A percentile compares a stretch with the other conserved stretches of the same genome.
Evolutionary conservation across 2,888 invertebrate species (phyloP).

Genomic region (Nysson spinosus): DNA sequence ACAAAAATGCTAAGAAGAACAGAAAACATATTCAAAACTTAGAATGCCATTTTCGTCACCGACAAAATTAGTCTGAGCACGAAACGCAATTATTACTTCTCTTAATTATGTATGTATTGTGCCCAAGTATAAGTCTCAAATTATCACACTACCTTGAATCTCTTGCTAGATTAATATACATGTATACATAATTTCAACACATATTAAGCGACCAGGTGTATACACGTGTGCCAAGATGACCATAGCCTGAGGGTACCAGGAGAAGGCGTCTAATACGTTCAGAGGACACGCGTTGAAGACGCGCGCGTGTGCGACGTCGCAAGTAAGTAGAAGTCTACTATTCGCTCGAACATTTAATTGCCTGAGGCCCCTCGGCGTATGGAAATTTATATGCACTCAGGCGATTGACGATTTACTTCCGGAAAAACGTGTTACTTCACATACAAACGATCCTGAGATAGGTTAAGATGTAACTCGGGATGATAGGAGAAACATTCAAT

Average conservation of each 20-base stretch:
- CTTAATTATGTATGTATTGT: too few species aligned
- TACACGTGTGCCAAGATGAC: constrained; percentile 50
- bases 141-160: constrained; percentile 6
- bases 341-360: constrained; percentile 42
- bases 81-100: too few species aligned
- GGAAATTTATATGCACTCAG: constrained; percentile 41
- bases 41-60: too few species aligned
- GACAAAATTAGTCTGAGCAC: too few species aligned
- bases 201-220: constrained; percentile 35
- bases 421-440: constrained; percentile 31
- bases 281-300: constrained; percentile 51
- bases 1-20: too few species aligned
- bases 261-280: constrained; percentile 45
- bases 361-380: constrained; percentile 44
- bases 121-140: not conserved
- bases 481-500: too few species aligned
- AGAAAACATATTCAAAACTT: too few species aligned
- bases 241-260: constrained; percentile 32
- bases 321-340: constrained; percentile 42
- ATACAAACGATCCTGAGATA: too few species aligned
- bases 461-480: too few species aligned
- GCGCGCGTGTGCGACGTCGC: constrained; percentile 51
- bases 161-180: constrained; percentile 16
- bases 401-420: constrained; percentile 32
- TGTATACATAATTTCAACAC: not conserved